These are phyloP conservation scores for Poecilia gillii DNA, from an alignment of 2,797 vertebrate genomes.

Conservation along the genomic window DNA sequence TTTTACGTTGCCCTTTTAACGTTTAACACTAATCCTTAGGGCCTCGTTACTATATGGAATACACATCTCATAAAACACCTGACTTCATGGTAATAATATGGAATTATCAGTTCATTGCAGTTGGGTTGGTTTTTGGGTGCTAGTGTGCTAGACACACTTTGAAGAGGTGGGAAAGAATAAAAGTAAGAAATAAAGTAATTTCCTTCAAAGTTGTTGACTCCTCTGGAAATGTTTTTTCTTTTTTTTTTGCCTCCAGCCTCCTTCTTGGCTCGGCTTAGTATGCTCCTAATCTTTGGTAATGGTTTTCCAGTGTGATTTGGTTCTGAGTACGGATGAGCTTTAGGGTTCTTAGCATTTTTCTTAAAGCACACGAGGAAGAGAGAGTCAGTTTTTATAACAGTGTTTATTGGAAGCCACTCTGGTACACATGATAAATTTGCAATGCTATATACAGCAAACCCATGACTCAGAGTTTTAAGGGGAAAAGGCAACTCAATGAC, in stretches of 20 bases:
- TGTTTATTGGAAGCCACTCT: slow-evolving; percentile 54
- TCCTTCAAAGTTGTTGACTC: slow-evolving; percentile 53
- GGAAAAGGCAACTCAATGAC: slow-evolving; percentile 13
- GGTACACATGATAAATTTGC: slow-evolving; percentile 52
- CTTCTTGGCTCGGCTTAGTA: slow-evolving; percentile 29
- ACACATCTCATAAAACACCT: slow-evolving; percentile 53
- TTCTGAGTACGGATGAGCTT: slow-evolving; percentile 49
- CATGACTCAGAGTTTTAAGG: slow-evolving; percentile 34
- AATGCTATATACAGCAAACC: slow-evolving; percentile 42
- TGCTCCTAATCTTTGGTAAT: slow-evolving; percentile 33
- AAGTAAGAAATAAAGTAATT: slow-evolving; percentile 52
- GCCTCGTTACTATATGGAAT: slow-evolving; percentile 54
- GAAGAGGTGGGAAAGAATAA: slow-evolving; percentile 53
- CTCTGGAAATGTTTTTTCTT: slow-evolving; percentile 22
- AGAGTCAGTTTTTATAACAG: slow-evolving; percentile 54
- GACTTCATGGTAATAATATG: slow-evolving; percentile 66
- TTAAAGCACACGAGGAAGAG: slow-evolving; percentile 45
- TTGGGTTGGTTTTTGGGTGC: slow-evolving; percentile 53
- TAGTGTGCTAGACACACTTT: slow-evolving; percentile 60
- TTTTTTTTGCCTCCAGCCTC: slow-evolving; percentile 8
- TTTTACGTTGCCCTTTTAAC: slow-evolving; percentile 58
- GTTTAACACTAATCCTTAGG: slow-evolving; percentile 47
- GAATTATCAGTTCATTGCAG: slow-evolving; percentile 64
- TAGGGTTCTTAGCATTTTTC: slow-evolving; percentile 57
- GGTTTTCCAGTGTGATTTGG: slow-evolving; percentile 57